Base-by-base conservation (phyloP, 2,797 vertebrate species). In the Steatocranus sp. region DNA sequence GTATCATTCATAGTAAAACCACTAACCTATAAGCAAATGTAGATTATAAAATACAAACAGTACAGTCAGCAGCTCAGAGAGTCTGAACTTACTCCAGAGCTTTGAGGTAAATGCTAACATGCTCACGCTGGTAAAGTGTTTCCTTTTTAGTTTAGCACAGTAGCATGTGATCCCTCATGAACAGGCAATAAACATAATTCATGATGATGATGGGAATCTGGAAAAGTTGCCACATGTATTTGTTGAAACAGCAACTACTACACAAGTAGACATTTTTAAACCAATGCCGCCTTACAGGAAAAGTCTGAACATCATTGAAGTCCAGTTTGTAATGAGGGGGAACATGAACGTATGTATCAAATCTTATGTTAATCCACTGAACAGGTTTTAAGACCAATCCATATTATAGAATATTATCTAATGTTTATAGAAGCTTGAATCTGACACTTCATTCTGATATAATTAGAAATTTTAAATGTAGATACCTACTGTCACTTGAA, bases 1-100 rank as follows among this genome's bases (percentile, higher is more conserved):
- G 68, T 78, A 88, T 79, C 83, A 75, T 41, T 87, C 83, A 80
- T 25, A 76, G 34, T 49, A 30, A 85, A 84, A 48, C 0, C 17
- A 50, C 12, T 6, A 50, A 81, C 75, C 61, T 80, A 56, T 56
- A 36, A 61, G 58, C 30, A 76, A 30, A 9, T 49, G 17, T 48
- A 48, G 5, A 73, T 14, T 73, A 32, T 32, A 30, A n/a, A 30
- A 73, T 0, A 4, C 17, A 63, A n/a, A 53, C 46, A 78, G 54
- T 15, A 10, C 20, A 77, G 54, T 8, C 12, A 30, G 51, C 23
- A 3, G 66, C 53, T 58, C 66, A 53, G 17, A 5, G 20, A 74
- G 2, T n/a, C n/a, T 74, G 34, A 17, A 76, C 73, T 48, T 27
- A 18, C 43, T 9, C 6, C 25, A n/a, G 5, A 11, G 27, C 11